phyloP scores from a whole-genome alignment of 2,113 vertebrate species.

The Clarias macrocephalus region DNA sequence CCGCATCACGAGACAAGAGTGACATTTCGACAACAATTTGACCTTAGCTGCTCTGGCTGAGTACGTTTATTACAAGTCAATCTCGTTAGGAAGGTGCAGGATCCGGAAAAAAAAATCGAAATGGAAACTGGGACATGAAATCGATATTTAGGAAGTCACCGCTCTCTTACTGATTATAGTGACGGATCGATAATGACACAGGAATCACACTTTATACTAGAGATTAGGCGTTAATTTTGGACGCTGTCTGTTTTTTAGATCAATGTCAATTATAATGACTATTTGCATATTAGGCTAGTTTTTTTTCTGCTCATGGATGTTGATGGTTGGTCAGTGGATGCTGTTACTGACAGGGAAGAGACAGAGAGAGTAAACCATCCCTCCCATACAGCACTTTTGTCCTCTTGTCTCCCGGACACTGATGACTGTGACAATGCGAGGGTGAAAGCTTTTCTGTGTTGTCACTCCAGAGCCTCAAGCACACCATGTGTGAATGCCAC shows the following conservation, averaged over 20 bases:
- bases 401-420: neutral
- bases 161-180: neutral
- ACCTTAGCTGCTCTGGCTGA: neutral
- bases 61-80: neutral
- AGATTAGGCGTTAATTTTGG: neutral
- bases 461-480: neutral
- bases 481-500: neutral
- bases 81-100: neutral
- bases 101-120: neutral
- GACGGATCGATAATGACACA: neutral
- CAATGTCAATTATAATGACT: neutral
- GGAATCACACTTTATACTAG: neutral
- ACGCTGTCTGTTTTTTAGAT: neutral
- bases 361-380: neutral
- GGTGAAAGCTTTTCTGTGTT: neutral
- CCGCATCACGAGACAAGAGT: neutral
- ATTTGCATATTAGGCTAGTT: neutral
- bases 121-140: slow-evolving; percentile 10
- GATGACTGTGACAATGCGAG: neutral
- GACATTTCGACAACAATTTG: neutral
- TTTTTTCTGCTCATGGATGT: neutral
- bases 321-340: neutral
- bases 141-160: neutral
- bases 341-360: neutral
- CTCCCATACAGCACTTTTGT: neutral